Conservation (phyloP, 2,797 vertebrate genomes). For the Sparus aurata region DNA sequence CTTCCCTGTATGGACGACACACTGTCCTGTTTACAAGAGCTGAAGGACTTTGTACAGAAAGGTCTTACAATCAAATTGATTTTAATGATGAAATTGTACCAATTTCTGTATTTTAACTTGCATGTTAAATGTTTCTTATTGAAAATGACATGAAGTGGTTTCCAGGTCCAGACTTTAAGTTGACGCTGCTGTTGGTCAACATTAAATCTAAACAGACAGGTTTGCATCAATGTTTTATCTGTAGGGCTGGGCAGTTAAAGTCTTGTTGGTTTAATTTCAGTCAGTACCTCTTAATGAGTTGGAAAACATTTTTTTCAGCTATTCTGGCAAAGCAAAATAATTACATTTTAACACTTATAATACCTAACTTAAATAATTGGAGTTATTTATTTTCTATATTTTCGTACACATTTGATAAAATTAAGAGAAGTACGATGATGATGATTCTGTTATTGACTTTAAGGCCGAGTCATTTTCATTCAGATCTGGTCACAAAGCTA, state of each 20-base stretch:
- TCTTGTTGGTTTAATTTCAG: not conserved
- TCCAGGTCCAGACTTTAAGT: constrained; percentile 16
- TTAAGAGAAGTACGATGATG: not conserved
- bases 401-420: not conserved
- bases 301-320: constrained; percentile 11
- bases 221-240: constrained; percentile 1
- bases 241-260: not conserved
- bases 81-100: constrained; percentile 59
- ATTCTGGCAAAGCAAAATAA: not conserved
- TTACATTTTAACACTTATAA: constrained; percentile 1
- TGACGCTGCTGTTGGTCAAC: not conserved
- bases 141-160: constrained; percentile 28
- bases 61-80: constrained; percentile 56
- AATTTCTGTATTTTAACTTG: constrained; percentile 63
- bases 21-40: constrained; percentile 54
- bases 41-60: constrained; percentile 37
- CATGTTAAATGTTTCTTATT: constrained; percentile 45
- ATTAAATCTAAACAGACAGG: not conserved
- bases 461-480: constrained; percentile 3
- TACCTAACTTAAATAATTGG: not conserved
- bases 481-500: not conserved
- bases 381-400: constrained; percentile 19
- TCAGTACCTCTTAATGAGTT: not conserved
- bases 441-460: constrained; percentile 13
- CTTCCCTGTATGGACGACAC: not conserved